Conservation (phyloP, 2,113 vertebrate genomes). For the Zingel zingel region DNA sequence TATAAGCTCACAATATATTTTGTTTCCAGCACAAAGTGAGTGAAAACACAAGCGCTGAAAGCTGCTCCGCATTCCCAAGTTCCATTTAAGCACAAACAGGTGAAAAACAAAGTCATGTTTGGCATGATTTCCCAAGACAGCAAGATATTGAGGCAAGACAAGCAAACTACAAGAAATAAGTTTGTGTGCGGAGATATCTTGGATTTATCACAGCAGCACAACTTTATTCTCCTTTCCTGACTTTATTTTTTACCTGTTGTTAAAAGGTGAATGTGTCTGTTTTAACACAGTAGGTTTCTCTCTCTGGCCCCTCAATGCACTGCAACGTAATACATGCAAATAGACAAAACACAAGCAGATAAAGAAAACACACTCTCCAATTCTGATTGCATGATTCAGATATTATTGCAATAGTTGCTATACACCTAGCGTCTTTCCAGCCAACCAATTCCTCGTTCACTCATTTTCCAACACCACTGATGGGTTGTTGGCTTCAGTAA, state of each 20-base stretch:
- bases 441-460: neutral
- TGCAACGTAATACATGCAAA: neutral
- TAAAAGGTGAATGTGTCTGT: conserved; percentile 33
- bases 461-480: neutral
- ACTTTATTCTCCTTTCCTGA: conserved; percentile 21
- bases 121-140: conserved; percentile 69
- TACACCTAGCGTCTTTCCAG: neutral
- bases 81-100: conserved; percentile 69
- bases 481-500: neutral
- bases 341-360: neutral
- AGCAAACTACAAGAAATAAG: conserved; percentile 54
- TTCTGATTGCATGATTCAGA: neutral
- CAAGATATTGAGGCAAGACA: conserved; percentile 55
- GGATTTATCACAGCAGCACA: conserved; percentile 31
- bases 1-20: conserved; percentile 1
- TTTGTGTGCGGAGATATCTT: conserved; percentile 37
- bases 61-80: conserved; percentile 62
- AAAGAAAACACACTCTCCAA: neutral
- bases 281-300: conserved; percentile 11
- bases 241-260: conserved; percentile 42
- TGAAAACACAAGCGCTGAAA: conserved; percentile 36
- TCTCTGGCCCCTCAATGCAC: neutral
- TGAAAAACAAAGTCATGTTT: conserved; percentile 70
- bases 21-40: conserved; percentile 35
- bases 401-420: neutral